Conservation (phyloP, 2,888 invertebrate species). For the Coenonympha arcania region DNA sequence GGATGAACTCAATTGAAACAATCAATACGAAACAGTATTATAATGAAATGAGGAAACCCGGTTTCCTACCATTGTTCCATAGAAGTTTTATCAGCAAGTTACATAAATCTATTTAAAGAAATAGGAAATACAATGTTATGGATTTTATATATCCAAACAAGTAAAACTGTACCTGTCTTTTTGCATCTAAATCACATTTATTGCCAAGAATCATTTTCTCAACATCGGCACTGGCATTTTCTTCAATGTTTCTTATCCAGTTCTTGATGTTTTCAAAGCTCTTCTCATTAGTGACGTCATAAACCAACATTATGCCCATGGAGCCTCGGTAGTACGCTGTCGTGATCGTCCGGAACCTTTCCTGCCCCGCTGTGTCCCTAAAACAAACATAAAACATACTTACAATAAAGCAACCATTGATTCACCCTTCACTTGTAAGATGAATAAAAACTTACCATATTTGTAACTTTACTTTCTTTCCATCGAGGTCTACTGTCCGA, state of each 20-base stretch:
- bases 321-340: slow-evolving; percentile 99
- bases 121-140: neutral
- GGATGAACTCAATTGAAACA: neutral
- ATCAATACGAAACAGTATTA: neutral
- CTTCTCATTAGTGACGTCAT: slow-evolving; percentile 99
- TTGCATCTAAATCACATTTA: slow-evolving; percentile 98
- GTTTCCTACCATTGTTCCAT: slow-evolving; percentile 2
- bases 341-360: slow-evolving; percentile 98
- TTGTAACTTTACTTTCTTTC: slow-evolving; percentile 98
- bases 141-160: neutral
- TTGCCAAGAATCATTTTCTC: slow-evolving; percentile 99
- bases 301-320: slow-evolving; percentile 99
- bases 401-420: slow-evolving; percentile 9
- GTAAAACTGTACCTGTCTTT: slow-evolving; percentile 82
- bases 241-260: slow-evolving; percentile 99
- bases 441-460: slow-evolving; percentile 85
- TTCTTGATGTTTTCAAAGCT: slow-evolving; percentile 99
- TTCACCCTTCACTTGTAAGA: slow-evolving; percentile 7
- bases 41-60: slow-evolving; percentile 2
- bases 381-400: slow-evolving; percentile 9
- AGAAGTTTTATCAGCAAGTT: neutral
- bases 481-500: slow-evolving; percentile 97
- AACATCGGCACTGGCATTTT: slow-evolving; percentile 98
- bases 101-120: neutral
- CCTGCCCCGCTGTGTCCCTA: slow-evolving; percentile 99